Evolutionary conservation across 2,888 invertebrate genomes (phyloP).

Genomic region (Syrista parreyssii): DNA sequence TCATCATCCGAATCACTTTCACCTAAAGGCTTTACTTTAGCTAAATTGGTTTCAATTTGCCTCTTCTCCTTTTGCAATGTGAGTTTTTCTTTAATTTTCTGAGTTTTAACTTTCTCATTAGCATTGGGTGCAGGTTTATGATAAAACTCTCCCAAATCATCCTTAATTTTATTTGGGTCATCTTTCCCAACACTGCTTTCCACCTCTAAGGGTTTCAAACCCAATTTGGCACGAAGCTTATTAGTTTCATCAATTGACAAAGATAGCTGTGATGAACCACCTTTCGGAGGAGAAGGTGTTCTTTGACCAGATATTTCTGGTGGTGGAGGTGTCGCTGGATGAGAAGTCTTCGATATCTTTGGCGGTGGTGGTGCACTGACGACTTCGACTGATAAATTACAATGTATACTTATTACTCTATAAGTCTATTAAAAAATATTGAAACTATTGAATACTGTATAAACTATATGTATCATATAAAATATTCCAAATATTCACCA

Average conservation of each 20-base stretch:
- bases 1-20: conserved; percentile 82
- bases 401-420: not conserved
- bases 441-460: not conserved
- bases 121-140: conserved; percentile 87
- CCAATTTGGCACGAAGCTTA: conserved; percentile 90
- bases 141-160: conserved; percentile 82
- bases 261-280: conserved; percentile 67
- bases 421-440: not conserved
- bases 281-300: conserved; percentile 57
- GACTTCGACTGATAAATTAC: conserved; percentile 55
- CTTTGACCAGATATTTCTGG: conserved; percentile 52
- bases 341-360: conserved; percentile 58
- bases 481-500: conserved; percentile 48
- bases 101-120: conserved; percentile 78
- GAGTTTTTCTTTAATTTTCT: conserved; percentile 85
- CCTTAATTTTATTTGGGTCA: conserved; percentile 62
- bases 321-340: conserved; percentile 57
- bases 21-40: conserved; percentile 73
- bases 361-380: conserved; percentile 64
- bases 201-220: conserved; percentile 90
- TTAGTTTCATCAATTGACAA: conserved; percentile 89
- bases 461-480: not conserved
- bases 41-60: conserved; percentile 76
- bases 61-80: conserved; percentile 83
- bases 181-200: conserved; percentile 57